These are phyloP conservation scores for Bombus confusus DNA, from an alignment of 1,140 invertebrate species.

Conservation along the genomic window DNA sequence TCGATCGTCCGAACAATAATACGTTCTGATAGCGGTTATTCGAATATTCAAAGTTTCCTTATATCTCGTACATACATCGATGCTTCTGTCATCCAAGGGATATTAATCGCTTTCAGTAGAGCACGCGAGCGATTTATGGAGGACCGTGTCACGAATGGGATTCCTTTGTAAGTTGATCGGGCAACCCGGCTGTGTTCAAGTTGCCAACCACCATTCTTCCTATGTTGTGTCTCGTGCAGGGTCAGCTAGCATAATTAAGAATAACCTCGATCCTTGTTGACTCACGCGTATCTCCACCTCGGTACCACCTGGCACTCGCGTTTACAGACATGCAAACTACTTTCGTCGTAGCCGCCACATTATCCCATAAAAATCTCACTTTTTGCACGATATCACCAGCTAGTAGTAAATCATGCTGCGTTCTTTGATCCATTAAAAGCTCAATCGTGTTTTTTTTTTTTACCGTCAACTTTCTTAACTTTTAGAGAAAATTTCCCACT, in stretches of 20 bases:
- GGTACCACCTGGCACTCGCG: slow-evolving; percentile 65
- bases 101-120: slow-evolving; percentile 12
- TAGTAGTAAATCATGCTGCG: neutral
- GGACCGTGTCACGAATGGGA: slow-evolving; percentile 24
- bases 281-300: slow-evolving; percentile 43
- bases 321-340: slow-evolving; percentile 53
- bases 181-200: slow-evolving; percentile 30
- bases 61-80: neutral
- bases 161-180: slow-evolving; percentile 57
- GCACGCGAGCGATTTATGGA: slow-evolving; percentile 9
- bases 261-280: slow-evolving; percentile 38
- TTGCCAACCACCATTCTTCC: slow-evolving; percentile 39
- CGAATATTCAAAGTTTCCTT: neutral
- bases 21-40: neutral
- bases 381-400: neutral
- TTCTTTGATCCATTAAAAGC: neutral
- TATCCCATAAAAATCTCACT: neutral
- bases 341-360: slow-evolving; percentile 6
- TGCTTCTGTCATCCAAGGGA: neutral
- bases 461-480: neutral
- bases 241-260: slow-evolving; percentile 65
- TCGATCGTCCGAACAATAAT: neutral
- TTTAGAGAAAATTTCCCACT: neutral
- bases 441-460: neutral
- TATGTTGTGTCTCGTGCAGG: slow-evolving; percentile 55